Percentiles rank a stretch among this genome's conserved stretches.
phyloP scores from a whole-genome alignment of 35 echinoderm and acorn worm genomes.

The Chiridota heheva region DNA sequence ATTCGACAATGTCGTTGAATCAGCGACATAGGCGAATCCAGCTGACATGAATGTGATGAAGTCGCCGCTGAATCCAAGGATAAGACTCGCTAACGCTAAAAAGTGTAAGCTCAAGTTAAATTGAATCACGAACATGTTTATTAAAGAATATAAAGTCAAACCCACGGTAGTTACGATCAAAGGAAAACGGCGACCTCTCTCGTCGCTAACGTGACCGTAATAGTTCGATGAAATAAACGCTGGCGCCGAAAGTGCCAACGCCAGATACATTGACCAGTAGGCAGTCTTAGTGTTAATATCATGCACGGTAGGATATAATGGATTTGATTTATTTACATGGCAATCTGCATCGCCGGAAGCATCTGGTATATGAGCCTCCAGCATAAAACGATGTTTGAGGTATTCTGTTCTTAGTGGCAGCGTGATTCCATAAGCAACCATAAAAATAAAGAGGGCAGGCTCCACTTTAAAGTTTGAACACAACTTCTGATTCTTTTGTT shows the following conservation, averaged over 20 bases:
- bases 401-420: conserved; percentile 36
- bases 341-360: conserved; percentile 2
- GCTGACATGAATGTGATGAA: conserved; percentile 25
- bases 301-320: conserved; percentile 7
- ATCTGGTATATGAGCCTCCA: conserved; percentile 9
- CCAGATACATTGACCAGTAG: conserved; percentile 41
- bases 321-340: conserved; percentile 34
- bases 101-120: conserved; percentile 9
- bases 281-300: conserved; percentile 24
- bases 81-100: conserved; percentile 21
- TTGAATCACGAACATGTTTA: conserved; percentile 5
- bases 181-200: conserved; percentile 4
- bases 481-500: no score
- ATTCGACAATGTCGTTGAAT: conserved; percentile 8
- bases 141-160: conserved; percentile 5
- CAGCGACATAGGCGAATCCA: conserved; percentile 44
- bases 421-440: conserved; percentile 29
- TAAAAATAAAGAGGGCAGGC: conserved; percentile 46
- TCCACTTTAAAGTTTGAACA: no score
- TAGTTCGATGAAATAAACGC: conserved; percentile 37
- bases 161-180: conserved; percentile 27
- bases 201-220: conserved; percentile 8
- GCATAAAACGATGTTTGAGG: conserved; percentile 8
- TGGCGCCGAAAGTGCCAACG: conserved; percentile 1
- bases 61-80: conserved; percentile 25